These are phyloP conservation scores for Dendropsophus ebraccatus DNA, from an alignment of 2,113 vertebrate species.

Conservation along the genomic window DNA sequence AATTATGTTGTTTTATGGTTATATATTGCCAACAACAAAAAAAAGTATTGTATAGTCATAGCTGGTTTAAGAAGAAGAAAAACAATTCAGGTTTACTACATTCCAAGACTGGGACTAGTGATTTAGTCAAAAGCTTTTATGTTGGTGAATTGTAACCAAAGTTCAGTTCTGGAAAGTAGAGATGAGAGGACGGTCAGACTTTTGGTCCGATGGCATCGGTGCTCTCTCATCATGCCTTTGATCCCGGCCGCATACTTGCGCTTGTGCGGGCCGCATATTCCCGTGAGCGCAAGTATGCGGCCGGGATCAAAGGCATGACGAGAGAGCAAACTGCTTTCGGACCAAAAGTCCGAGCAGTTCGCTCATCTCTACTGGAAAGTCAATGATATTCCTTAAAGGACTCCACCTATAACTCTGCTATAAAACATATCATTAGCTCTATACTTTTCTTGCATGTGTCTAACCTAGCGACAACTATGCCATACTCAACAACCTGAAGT, in stretches of 20 bases:
- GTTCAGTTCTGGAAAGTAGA: slow-evolving; percentile 7
- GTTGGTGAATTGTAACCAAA: slow-evolving; percentile 6
- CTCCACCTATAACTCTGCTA: not conserved
- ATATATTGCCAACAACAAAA: not conserved
- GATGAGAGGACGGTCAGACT: too few relatives aligned
- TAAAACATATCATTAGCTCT: not conserved
- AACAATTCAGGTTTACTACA: not conserved
- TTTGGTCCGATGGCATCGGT: too few relatives aligned
- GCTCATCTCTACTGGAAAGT: too few relatives aligned
- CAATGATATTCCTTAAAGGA: not conserved
- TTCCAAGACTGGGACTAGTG: not conserved
- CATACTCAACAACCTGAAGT: not conserved
- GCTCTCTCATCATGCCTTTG: too few relatives aligned
- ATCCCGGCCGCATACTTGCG: too few relatives aligned
- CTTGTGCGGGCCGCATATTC: too few relatives aligned
- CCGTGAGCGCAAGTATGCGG: too few relatives aligned
- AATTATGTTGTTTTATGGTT: slow-evolving; percentile 3
- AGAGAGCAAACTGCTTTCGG: too few relatives aligned
- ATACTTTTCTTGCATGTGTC: slow-evolving; percentile 16
- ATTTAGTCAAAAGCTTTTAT: not conserved
- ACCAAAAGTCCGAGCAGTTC: too few relatives aligned
- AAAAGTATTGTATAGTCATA: not conserved
- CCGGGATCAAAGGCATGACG: too few relatives aligned
- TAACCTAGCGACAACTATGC: slow-evolving; percentile 10
- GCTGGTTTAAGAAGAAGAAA: too few relatives aligned